phyloP scores from a whole-genome alignment of 2,797 vertebrate genomes.

The Selene dorsalis region DNA sequence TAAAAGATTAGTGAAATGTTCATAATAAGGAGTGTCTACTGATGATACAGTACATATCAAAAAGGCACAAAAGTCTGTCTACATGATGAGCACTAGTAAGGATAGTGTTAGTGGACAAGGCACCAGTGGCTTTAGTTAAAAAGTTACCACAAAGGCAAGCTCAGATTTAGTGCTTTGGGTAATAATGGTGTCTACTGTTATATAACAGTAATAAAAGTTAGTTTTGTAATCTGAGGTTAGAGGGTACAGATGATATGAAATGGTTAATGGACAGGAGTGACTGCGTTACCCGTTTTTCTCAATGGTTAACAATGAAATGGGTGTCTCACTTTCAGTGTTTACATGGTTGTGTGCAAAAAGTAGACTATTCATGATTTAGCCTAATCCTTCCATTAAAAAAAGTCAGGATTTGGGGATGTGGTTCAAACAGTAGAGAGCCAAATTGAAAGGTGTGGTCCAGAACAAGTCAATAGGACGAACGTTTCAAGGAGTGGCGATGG shows the following conservation, averaged over 20 bases:
- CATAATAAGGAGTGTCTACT: constrained; percentile 33
- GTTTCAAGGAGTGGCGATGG: constrained; percentile 38
- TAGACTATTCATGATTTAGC: constrained; percentile 38
- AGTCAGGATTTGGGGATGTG: constrained; percentile 15
- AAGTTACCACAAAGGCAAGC: constrained; percentile 32
- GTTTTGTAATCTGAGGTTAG: constrained; percentile 32
- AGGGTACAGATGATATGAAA: constrained; percentile 31
- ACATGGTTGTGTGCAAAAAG: constrained; percentile 45
- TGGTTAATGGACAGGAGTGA: constrained; percentile 17
- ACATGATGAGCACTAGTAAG: constrained; percentile 21
- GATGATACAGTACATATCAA: constrained; percentile 24
- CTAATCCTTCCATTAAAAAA: constrained; percentile 38
- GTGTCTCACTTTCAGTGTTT: constrained; percentile 17
- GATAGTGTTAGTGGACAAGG: constrained; percentile 46
- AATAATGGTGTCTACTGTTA: constrained; percentile 49
- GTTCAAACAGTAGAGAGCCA: constrained; percentile 21
- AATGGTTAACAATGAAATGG: constrained; percentile 31
- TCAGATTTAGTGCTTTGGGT: constrained; percentile 51
- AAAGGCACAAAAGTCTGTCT: constrained; percentile 23
- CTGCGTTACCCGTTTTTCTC: neutral
- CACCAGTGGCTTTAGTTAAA: constrained; percentile 40
- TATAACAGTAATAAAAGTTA: constrained; percentile 53
- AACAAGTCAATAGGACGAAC: constrained; percentile 38
- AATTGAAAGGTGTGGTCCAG: constrained; percentile 64
- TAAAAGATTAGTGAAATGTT: constrained; percentile 42